Conservation (phyloP, 1,140 invertebrate genomes). For the Caerostris darwini region DNA sequence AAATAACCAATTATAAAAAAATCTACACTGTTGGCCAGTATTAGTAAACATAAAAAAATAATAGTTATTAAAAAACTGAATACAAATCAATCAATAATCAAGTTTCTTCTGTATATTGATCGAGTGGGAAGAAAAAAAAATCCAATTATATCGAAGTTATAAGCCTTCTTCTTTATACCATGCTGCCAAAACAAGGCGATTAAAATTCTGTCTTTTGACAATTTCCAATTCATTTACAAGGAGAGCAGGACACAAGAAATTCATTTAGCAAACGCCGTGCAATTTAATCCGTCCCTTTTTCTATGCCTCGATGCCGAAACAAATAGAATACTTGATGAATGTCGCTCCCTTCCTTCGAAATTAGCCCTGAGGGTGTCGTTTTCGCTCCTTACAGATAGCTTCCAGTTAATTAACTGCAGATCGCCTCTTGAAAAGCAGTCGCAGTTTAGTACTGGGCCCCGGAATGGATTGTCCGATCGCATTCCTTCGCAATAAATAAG, state of each 20-base stretch:
- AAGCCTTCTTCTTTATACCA: background rate
- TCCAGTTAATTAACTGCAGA: constrained; percentile 62
- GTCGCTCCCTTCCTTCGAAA: constrained; percentile 31
- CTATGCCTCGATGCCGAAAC: constrained; percentile 2
- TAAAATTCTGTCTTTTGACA: constrained; percentile 6
- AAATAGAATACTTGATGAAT: constrained; percentile 40
- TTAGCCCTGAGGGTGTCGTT: constrained; percentile 62
- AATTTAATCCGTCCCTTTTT: constrained; percentile 27
- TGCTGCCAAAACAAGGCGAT: background rate
- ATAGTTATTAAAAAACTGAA: background rate
- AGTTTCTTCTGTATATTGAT: too few species aligned
- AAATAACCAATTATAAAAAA: too few species aligned
- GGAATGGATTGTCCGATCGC: constrained; percentile 38
- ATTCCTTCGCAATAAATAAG: constrained; percentile 23
- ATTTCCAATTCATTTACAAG: background rate
- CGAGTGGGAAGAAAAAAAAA: too few species aligned
- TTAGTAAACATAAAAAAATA: too few species aligned
- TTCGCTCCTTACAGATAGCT: constrained; percentile 31
- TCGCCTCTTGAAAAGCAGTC: constrained; percentile 33
- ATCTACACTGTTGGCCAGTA: too few species aligned
- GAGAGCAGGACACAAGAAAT: background rate
- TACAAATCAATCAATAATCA: background rate
- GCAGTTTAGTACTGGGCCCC: background rate
- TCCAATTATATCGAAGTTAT: too few species aligned
- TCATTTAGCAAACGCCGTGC: background rate